phyloP scores from a whole-genome alignment of 1,140 invertebrate genomes.

The Rhynchophorus ferrugineus region DNA sequence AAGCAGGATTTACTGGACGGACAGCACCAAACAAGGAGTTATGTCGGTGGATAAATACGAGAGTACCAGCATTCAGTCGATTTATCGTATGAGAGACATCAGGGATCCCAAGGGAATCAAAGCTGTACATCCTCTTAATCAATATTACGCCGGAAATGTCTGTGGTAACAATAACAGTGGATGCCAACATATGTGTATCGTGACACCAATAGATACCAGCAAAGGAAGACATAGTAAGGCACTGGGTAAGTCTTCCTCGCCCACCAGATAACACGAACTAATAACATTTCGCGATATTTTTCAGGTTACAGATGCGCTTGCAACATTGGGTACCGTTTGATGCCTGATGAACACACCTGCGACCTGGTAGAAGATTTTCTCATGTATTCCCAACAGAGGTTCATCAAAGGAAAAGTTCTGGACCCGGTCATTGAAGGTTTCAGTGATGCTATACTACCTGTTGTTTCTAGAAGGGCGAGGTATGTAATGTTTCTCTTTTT shows the following conservation, averaged over 20 bases:
- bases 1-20: constrained; percentile 90
- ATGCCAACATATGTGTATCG: constrained; percentile 93
- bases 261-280: no score
- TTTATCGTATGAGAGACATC: constrained; percentile 73
- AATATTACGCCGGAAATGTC: constrained; percentile 73
- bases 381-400: constrained; percentile 94
- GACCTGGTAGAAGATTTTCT: constrained; percentile 83
- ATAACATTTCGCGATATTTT: no score
- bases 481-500: neutral
- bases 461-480: constrained; percentile 75
- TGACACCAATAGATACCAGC: constrained; percentile 71
- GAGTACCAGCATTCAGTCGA: constrained; percentile 63
- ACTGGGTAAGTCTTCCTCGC: no score
- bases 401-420: constrained; percentile 90
- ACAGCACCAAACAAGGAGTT: constrained; percentile 90
- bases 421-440: constrained; percentile 84
- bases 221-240: no score
- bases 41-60: constrained; percentile 87
- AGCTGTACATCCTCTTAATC: constrained; percentile 69
- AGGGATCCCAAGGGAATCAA: constrained; percentile 80
- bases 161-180: constrained; percentile 85
- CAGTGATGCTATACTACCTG: constrained; percentile 87
- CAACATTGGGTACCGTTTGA: constrained; percentile 78
- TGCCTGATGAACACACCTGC: constrained; percentile 73
- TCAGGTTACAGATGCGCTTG: constrained; percentile 92